Base-by-base conservation (phyloP, 1,140 invertebrate species). In the Drosophila pandora region DNA sequence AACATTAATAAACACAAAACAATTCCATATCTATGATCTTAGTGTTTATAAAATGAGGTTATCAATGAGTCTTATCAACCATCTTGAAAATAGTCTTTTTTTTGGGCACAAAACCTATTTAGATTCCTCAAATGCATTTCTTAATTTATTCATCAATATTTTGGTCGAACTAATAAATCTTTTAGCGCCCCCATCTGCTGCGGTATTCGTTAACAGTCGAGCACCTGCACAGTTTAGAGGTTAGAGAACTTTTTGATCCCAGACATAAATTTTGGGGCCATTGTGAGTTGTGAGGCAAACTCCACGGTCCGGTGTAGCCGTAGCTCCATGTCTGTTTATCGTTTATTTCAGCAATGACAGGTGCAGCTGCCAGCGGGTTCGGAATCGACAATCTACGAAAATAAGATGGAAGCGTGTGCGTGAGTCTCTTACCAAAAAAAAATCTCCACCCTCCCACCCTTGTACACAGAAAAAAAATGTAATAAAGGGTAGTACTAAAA, bases 301-400 rank as follows among this genome's bases (percentile, higher is more conserved):
- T 30, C 17, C 25, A 28, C 39, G 39, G 25, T 43, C 61, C 49
- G 37, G n/a, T 48, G 22, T 45, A 55, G 62, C 34, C 54, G 45
- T 48, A 41, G 28, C 43, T 43, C 61, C 58, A 59, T 67, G 68
- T 76, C 72, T 81, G 82, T 81, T 76, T 84, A 85, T 85, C 82
- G 77, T 81, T 87, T 81, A 67, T 74, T 71, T 81, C 39, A 77
- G 74, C 82, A 87, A 75, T 85, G 82, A 85, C 82, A 85, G 82
- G 82, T 85, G 82, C 82, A 85, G 82, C 82, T 85, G 82, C 61
- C 82, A 64, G 52, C 67, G 64, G 34, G 62, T 23, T 47, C 23
- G 43, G 9, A 47, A 73, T 70, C 65, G 65, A 81, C 65, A 84
- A 62, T 76, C 61, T 50, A 59, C 56, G 50, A 63, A 52, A 69